phyloP scores from a whole-genome alignment of 2,888 invertebrate species.

The Thera britannica region DNA sequence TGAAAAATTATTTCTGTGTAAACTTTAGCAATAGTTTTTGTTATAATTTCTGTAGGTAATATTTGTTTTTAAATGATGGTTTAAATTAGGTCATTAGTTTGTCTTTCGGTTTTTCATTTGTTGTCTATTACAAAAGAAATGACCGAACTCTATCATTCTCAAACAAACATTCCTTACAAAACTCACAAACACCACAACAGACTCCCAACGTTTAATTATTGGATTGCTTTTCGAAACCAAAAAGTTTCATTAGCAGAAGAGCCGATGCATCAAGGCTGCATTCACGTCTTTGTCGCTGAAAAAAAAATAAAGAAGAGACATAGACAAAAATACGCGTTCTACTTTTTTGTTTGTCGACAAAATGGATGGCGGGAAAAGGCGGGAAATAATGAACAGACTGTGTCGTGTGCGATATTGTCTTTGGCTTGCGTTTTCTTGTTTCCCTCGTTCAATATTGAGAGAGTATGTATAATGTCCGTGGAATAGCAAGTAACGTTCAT shows the following conservation, averaged over 20 bases:
- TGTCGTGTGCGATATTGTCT: constrained; percentile 41
- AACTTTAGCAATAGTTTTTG: too few relatives aligned
- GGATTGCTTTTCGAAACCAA: constrained; percentile 37
- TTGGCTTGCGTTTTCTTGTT: constrained; percentile 43
- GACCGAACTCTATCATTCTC: too few relatives aligned
- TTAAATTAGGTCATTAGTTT: too few relatives aligned
- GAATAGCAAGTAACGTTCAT: constrained; percentile 34
- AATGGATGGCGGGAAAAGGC: constrained; percentile 67
- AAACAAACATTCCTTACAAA: background rate
- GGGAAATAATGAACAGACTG: constrained; percentile 69
- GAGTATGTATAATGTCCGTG: constrained; percentile 31
- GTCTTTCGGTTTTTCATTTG: too few relatives aligned
- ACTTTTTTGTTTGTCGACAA: constrained; percentile 60
- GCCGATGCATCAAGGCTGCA: constrained; percentile 39
- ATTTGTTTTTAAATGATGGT: too few relatives aligned
- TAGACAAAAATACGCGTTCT: constrained; percentile 66
- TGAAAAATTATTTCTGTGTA: too few relatives aligned
- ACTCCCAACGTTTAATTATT: constrained; percentile 31
- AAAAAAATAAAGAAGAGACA: constrained; percentile 53
- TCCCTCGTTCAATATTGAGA: constrained; percentile 43
- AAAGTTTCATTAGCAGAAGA: constrained; percentile 45
- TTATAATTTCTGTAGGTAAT: too few relatives aligned
- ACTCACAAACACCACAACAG: constrained; percentile 4
- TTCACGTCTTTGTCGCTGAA: constrained; percentile 35
- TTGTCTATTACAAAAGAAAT: too few relatives aligned